Conservation (phyloP, 2,113 vertebrate genomes). For the Parotia lawesii region DNA sequence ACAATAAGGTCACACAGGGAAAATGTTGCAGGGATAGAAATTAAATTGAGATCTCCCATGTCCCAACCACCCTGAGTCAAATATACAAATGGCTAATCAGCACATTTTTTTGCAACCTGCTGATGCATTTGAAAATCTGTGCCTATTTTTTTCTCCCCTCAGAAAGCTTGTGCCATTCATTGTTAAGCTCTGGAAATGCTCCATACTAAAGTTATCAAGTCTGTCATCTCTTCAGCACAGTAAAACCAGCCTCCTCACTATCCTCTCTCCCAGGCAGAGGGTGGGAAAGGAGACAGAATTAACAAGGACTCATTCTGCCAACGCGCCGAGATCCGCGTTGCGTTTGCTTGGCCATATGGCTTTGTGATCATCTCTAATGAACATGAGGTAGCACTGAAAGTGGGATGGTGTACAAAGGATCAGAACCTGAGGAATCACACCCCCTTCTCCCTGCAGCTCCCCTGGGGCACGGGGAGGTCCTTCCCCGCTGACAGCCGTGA, state of each 20-base stretch:
- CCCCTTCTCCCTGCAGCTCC: slow-evolving; percentile 37
- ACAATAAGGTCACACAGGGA: background rate
- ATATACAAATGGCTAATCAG: slow-evolving; percentile 52
- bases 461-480: background rate
- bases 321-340: background rate
- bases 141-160: slow-evolving; percentile 37
- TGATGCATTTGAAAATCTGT: slow-evolving; percentile 54
- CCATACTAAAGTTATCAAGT: slow-evolving; percentile 41
- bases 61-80: background rate
- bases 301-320: slow-evolving; percentile 39
- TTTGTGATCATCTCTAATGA: slow-evolving; percentile 52
- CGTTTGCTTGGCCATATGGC: slow-evolving; percentile 54
- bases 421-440: slow-evolving; percentile 42
- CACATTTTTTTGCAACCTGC: slow-evolving; percentile 29
- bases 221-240: slow-evolving; percentile 32
- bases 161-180: slow-evolving; percentile 51
- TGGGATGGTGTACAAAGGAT: background rate
- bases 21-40: background rate
- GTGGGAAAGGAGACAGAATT: slow-evolving; percentile 4
- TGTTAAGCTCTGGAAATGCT: slow-evolving; percentile 48
- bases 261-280: slow-evolving; percentile 22
- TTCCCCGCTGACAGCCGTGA: background rate
- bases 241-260: slow-evolving; percentile 32
- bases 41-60: background rate
- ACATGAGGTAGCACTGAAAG: slow-evolving; percentile 32